Evolutionary conservation across 2,113 vertebrate species (phyloP).

Genomic region (Alosa alosa): DNA sequence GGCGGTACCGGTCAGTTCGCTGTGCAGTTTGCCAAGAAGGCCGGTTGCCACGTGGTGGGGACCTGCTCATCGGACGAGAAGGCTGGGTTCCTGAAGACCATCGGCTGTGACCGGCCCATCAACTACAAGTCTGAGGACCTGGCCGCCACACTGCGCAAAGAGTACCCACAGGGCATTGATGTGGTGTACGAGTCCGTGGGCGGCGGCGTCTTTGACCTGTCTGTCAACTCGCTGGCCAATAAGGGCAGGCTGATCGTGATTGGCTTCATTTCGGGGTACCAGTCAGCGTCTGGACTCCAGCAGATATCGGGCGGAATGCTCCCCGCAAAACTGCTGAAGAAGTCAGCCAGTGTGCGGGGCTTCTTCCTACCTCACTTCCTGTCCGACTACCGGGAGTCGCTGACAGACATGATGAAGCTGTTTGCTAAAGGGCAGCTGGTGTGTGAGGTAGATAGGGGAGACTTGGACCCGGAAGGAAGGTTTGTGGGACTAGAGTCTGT

Average conservation of each 20-base stretch:
- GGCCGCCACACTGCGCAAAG: conserved; percentile 68
- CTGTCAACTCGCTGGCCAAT: conserved; percentile 77
- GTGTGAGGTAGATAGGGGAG: conserved; percentile 84
- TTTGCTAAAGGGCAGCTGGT: conserved; percentile 75
- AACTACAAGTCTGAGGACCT: conserved; percentile 82
- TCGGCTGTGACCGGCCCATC: conserved; percentile 85
- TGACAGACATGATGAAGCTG: conserved; percentile 80
- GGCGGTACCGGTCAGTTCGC: conserved; percentile 91
- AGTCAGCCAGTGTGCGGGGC: conserved; percentile 83
- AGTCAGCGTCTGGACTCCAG: conserved; percentile 75
- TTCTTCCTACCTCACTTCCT: conserved; percentile 88
- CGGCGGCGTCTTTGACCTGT: conserved; percentile 81
- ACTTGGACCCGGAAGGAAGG: conserved; percentile 72
- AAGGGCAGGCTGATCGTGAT: conserved; percentile 85
- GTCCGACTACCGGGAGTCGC: conserved; percentile 73
- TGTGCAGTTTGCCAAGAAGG: conserved; percentile 85
- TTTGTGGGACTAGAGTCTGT: conserved; percentile 87
- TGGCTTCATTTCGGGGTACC: conserved; percentile 88
- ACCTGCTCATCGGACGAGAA: conserved; percentile 89
- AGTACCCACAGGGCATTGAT: conserved; percentile 82
- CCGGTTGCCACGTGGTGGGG: conserved; percentile 87
- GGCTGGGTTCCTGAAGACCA: conserved; percentile 81
- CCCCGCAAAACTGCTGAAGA: conserved; percentile 83
- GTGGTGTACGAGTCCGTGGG: conserved; percentile 91
- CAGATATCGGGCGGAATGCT: conserved; percentile 71